A percentile compares a stretch with the other conserved stretches of the same genome.
These are phyloP conservation scores for Thereva unica DNA, from an alignment of 2,888 invertebrate genomes.

Conservation along the genomic window DNA sequence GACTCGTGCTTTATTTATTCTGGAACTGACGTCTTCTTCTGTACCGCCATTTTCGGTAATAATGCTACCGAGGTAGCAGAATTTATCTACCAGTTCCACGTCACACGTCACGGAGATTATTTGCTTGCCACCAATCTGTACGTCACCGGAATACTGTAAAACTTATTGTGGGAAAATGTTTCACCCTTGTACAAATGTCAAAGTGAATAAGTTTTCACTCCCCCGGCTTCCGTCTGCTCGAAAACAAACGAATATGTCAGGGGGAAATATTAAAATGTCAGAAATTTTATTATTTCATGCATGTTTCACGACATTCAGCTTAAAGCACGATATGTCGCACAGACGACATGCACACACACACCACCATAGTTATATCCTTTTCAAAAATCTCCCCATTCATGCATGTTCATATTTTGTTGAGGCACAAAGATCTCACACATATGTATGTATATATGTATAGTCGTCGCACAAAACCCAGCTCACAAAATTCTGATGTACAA, in stretches of 20 bases:
- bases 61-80: no score
- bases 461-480: no score
- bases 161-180: constrained; percentile 24
- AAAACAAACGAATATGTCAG: constrained; percentile 37
- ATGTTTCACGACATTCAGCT: constrained; percentile 14
- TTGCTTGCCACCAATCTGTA: constrained; percentile 7
- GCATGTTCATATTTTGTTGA: constrained; percentile 19
- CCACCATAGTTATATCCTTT: not conserved
- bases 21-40: no score
- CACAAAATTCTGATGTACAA: no score
- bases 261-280: constrained; percentile 36
- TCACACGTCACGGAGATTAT: no score
- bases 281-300: constrained; percentile 35
- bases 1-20: no score
- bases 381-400: constrained; percentile 11
- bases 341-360: constrained; percentile 4
- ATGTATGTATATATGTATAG: no score
- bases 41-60: no score
- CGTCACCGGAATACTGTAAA: constrained; percentile 19
- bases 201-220: constrained; percentile 27
- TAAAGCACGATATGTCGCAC: not conserved
- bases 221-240: constrained; percentile 12
- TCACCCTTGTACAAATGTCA: constrained; percentile 13
- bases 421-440: no score
- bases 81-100: no score